Evolutionary conservation across 2,113 vertebrate species (phyloP).

Genomic region (Fregata magnificens): DNA sequence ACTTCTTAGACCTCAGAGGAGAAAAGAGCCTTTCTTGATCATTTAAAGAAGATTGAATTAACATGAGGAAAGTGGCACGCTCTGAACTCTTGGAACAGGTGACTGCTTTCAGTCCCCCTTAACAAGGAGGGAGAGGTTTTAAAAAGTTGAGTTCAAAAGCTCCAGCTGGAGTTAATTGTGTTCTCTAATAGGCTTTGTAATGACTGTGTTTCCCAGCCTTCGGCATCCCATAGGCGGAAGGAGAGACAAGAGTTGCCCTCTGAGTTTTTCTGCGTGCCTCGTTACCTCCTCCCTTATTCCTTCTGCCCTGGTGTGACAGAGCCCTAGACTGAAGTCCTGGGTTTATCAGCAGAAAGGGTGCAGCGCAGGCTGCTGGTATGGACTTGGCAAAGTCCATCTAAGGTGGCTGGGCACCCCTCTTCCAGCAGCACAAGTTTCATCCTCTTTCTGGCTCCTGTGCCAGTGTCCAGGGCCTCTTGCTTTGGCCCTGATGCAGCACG

Average conservation of each 20-base stretch:
- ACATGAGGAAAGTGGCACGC: neutral
- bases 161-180: neutral
- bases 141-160: neutral
- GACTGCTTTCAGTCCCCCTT: neutral
- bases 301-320: neutral
- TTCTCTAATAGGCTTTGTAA: neutral
- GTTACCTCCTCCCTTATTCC: neutral
- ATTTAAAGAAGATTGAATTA: neutral
- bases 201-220: neutral
- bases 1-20: neutral
- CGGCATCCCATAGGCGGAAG: rapidly evolving
- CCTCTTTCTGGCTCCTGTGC: neutral
- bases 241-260: neutral
- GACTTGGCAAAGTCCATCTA: neutral
- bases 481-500: rapidly evolving
- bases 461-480: neutral
- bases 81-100: neutral
- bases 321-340: conserved; percentile 10
- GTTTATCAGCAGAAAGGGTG: conserved; percentile 23
- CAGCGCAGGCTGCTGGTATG: neutral
- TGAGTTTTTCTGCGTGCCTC: neutral
- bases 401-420: neutral
- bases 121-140: neutral
- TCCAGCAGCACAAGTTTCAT: neutral
- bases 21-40: neutral